Evolutionary conservation across 2,113 vertebrate genomes (phyloP).

Genomic region (Petrocephalus zakoni): DNA sequence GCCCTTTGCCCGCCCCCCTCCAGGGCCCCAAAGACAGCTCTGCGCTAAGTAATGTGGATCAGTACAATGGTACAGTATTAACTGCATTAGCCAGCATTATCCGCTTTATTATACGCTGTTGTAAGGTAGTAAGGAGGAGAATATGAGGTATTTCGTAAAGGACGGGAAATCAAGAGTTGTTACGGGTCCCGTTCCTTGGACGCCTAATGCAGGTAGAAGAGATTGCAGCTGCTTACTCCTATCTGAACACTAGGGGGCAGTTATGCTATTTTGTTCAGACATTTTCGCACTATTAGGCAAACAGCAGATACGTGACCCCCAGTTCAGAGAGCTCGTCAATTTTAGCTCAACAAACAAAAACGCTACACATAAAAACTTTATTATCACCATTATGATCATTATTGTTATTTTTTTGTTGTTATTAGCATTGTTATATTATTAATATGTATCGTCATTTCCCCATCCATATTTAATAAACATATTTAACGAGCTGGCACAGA

Average conservation of each 20-base stretch:
- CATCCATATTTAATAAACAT: slow-evolving; percentile 3
- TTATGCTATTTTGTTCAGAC: slow-evolving; percentile 12
- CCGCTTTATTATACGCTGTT: background rate
- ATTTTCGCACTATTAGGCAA: background rate
- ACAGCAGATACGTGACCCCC: background rate
- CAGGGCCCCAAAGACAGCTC: no score
- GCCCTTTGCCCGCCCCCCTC: no score
- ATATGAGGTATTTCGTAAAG: background rate
- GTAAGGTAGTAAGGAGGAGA: background rate
- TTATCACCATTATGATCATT: background rate
- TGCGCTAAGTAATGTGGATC: background rate
- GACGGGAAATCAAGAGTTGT: background rate
- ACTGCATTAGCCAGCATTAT: background rate
- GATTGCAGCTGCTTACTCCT: background rate
- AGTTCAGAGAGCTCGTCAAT: background rate
- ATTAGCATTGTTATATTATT: slow-evolving; percentile 6
- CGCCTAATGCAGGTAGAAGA: background rate
- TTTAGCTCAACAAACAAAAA: slow-evolving; percentile 4
- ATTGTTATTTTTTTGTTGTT: background rate
- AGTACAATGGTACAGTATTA: background rate
- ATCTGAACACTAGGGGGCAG: slow-evolving; percentile 26
- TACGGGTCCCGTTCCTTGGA: background rate
- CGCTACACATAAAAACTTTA: background rate
- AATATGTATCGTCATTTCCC: background rate
- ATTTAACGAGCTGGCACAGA: slow-evolving; percentile 8